Base-by-base conservation (phyloP, 2,797 vertebrate genomes). In the Semotilus atromaculatus region DNA sequence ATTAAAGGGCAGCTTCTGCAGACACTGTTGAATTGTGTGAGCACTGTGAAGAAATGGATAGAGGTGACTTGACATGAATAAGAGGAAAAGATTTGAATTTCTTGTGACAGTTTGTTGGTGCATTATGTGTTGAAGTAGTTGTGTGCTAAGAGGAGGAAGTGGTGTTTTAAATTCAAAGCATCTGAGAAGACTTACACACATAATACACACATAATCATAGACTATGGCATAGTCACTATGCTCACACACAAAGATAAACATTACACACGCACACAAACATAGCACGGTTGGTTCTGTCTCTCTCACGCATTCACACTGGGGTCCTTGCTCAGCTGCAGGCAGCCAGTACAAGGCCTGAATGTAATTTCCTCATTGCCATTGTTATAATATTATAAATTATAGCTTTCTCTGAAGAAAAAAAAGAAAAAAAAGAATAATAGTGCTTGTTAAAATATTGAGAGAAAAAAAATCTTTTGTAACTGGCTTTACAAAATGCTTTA, bases 401-500 rank as follows among this genome's bases (percentile, higher is more conserved):
- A 90, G 66, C 83, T 71, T 55, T 51, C 43, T 64, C 19, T n/a
- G n/a, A n/a, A n/a, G n/a, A n/a, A n/a, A n/a, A 9, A 40, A 4
- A 34, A 34, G 34, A 38, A 60, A 60, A 64, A 73, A 62, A 86
- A 73, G 19, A 87, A 62, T 71, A 91, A 93, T 89, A 92, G 89
- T 93, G 89, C 93, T 96, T 91, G 92, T 94, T 96, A 91, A 81
- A 90, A 92, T 68, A 77, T 45, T 70, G 58, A 93, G 85, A 92
- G 89, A 93, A 90, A 90, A 93, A 85, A 90, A 89, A 78, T 76
- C 9, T 95, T 96, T 97, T 97, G 96, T 97, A 97, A 97, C 96
- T 96, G 96, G 96, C 96, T 97, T 97, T 97, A 97, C 96, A 97
- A 96, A 95, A 94, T 95, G 94, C 93, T 97, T 97, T 96, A 97